These are phyloP conservation scores for Pachliopta kotzebuea DNA, from an alignment of 2,888 invertebrate species.

Conservation along the genomic window DNA sequence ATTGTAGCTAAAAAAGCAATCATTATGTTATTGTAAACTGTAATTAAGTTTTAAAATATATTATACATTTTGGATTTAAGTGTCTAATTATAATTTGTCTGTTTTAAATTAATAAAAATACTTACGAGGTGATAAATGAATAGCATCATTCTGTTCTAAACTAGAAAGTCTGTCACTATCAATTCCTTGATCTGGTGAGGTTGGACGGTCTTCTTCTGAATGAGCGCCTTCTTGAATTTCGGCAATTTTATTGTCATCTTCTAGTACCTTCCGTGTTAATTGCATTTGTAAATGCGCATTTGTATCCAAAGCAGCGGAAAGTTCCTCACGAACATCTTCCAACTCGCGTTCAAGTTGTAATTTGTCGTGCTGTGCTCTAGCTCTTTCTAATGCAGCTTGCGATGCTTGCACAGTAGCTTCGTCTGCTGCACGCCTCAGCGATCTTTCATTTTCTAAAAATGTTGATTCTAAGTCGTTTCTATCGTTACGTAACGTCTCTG, in stretches of 20 bases:
- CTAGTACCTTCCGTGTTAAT: constrained; percentile 65
- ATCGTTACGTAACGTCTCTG: constrained; percentile 58
- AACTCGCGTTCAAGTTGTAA: constrained; percentile 83
- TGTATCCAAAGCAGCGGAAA: constrained; percentile 52
- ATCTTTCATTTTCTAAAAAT: constrained; percentile 74
- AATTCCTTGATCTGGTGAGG: constrained; percentile 94
- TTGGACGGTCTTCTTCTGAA: constrained; percentile 68
- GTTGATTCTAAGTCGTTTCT: constrained; percentile 64
- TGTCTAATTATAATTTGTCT: background rate
- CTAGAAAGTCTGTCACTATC: constrained; percentile 89
- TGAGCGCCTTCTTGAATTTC: constrained; percentile 49
- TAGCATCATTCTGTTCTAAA: constrained; percentile 79
- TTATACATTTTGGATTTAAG: background rate
- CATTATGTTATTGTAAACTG: background rate
- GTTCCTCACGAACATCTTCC: constrained; percentile 77
- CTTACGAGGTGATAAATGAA: constrained; percentile 71
- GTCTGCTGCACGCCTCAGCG: constrained; percentile 84
- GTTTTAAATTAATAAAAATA: constrained; percentile 29
- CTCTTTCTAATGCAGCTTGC: constrained; percentile 86
- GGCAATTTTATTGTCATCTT: constrained; percentile 54
- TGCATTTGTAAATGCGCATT: constrained; percentile 69
- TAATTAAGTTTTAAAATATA: background rate
- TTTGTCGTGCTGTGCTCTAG: constrained; percentile 86
- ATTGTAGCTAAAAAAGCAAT: background rate
- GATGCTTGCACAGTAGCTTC: constrained; percentile 87